Percentiles rank a stretch among this genome's conserved stretches.
phyloP scores from a whole-genome alignment of 2,888 invertebrate genomes.

The Pseudoips prasinana region DNA sequence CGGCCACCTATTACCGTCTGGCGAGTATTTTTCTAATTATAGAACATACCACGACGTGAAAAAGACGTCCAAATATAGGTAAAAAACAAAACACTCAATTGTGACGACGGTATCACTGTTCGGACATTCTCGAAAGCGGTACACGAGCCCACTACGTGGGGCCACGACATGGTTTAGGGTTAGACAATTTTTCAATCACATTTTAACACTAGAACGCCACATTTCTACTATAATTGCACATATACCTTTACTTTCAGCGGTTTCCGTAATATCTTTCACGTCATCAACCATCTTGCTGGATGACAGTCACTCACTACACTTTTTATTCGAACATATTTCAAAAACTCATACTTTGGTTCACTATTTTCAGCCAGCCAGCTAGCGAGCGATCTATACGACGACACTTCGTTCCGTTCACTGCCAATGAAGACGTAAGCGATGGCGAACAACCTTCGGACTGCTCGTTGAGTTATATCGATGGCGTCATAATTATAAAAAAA shows the following conservation, averaged over 20 bases:
- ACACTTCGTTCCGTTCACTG: constrained; percentile 80
- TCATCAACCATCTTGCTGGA: constrained; percentile 81
- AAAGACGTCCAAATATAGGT: constrained; percentile 73
- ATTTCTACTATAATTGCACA: constrained; percentile 70
- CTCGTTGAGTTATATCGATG: constrained; percentile 39
- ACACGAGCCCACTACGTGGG: constrained; percentile 76
- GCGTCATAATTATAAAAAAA: no score
- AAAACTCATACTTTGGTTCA: constrained; percentile 80
- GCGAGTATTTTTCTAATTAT: constrained; percentile 70
- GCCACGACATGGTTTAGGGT: constrained; percentile 80
- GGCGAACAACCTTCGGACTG: constrained; percentile 44
- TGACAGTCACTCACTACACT: constrained; percentile 80
- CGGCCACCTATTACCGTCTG: constrained; percentile 63
- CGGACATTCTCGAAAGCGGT: constrained; percentile 75
- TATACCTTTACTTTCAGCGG: constrained; percentile 80
- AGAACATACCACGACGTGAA: constrained; percentile 78
- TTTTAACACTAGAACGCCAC: constrained; percentile 73
- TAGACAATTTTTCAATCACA: constrained; percentile 75
- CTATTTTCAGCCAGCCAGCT: constrained; percentile 80
- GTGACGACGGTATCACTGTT: constrained; percentile 61
- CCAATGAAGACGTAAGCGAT: constrained; percentile 59
- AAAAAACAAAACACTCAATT: constrained; percentile 75
- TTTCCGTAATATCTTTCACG: constrained; percentile 78
- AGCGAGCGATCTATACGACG: constrained; percentile 78
- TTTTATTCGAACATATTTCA: constrained; percentile 81